Evolutionary conservation across 2,888 invertebrate genomes (phyloP).

Genomic region (Stegana nigrithorax): DNA sequence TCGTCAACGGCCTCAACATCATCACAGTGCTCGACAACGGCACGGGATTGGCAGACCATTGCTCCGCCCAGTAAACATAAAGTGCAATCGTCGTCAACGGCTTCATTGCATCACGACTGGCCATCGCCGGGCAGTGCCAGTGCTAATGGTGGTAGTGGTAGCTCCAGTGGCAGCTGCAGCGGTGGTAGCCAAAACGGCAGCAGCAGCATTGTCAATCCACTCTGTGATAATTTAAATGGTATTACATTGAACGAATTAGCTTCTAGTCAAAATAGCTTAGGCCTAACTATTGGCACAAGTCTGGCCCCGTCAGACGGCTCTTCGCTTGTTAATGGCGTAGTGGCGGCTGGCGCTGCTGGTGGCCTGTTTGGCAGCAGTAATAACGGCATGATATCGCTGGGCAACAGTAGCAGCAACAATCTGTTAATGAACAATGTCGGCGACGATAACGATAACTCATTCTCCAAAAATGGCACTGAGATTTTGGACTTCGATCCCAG

Average conservation of each 20-base stretch:
- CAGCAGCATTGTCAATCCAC: conserved; percentile 64
- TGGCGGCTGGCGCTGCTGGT: conserved; percentile 47
- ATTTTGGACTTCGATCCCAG: conserved; percentile 69
- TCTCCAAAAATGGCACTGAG: conserved; percentile 75
- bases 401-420: conserved; percentile 45
- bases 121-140: conserved; percentile 30
- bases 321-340: conserved; percentile 62
- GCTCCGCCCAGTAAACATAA: conserved; percentile 64
- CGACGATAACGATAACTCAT: conserved; percentile 73
- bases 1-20: conserved; percentile 24
- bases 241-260: conserved; percentile 67
- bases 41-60: conserved; percentile 67
- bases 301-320: conserved; percentile 40
- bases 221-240: conserved; percentile 68
- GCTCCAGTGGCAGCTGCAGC: conserved; percentile 45
- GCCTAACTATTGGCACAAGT: conserved; percentile 50
- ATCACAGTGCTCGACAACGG: conserved; percentile 40
- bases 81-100: conserved; percentile 31
- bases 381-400: conserved; percentile 44
- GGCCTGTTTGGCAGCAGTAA: conserved; percentile 37
- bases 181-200: conserved; percentile 51
- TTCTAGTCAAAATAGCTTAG: conserved; percentile 68
- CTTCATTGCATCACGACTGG: conserved; percentile 49
- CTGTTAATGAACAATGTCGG: conserved; percentile 32
- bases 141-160: conserved; percentile 1